Evolutionary conservation across 2,797 vertebrate species (phyloP).

Genomic region (Anolis apletophallus): DNA sequence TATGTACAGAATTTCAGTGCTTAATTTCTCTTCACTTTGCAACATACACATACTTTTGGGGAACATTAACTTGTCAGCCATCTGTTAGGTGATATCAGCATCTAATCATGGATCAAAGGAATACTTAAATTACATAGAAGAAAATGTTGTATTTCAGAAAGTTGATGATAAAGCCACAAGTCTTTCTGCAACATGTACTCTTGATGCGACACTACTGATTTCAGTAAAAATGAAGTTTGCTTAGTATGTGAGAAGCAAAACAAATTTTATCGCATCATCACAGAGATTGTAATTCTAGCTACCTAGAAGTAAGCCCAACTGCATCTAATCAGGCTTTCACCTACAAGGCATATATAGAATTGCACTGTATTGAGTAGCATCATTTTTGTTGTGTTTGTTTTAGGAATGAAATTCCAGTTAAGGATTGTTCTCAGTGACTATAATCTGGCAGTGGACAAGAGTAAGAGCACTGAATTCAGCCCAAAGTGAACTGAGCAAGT

Average conservation of each 20-base stretch:
- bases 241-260: neutral
- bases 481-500: too few species aligned
- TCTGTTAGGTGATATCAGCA: constrained; percentile 56
- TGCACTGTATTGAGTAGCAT: too few species aligned
- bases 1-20: constrained; percentile 46
- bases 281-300: too few species aligned
- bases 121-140: constrained; percentile 41
- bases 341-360: neutral
- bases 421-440: too few species aligned
- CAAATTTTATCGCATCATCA: neutral
- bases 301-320: neutral
- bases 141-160: constrained; percentile 58
- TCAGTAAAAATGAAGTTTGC: neutral
- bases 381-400: too few species aligned
- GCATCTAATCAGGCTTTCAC: neutral
- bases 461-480: too few species aligned
- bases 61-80: constrained; percentile 47
- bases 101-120: constrained; percentile 53
- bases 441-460: too few species aligned
- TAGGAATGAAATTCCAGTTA: too few species aligned
- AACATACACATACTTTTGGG: constrained; percentile 43
- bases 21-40: constrained; percentile 33
- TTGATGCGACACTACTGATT: neutral
- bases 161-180: constrained; percentile 27
- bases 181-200: constrained; percentile 11